Conservation (phyloP, 2,113 vertebrate species). For the Ondatra zibethicus region DNA sequence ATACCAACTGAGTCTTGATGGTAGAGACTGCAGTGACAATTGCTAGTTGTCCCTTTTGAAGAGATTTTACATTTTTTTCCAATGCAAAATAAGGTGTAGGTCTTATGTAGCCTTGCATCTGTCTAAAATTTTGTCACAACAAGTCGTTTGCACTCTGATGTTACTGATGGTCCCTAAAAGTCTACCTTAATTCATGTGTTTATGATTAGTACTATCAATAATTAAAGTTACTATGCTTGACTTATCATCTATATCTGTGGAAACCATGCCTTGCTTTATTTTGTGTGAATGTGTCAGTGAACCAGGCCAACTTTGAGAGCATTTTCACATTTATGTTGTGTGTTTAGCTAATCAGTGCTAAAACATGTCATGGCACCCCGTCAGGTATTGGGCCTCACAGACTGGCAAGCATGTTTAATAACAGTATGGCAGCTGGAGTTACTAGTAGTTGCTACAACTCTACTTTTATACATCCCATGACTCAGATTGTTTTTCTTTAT, state of each 20-base stretch:
- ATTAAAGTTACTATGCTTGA: neutral
- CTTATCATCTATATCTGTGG: neutral
- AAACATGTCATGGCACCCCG: neutral
- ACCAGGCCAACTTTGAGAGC: neutral
- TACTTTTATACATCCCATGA: neutral
- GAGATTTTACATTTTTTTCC: neutral
- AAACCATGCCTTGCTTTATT: slow-evolving; percentile 10
- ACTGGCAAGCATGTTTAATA: neutral
- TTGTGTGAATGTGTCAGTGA: neutral
- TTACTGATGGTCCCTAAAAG: neutral
- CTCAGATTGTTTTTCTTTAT: slow-evolving; percentile 15
- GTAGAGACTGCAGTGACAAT: neutral
- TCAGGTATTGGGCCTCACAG: neutral
- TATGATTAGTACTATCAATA: neutral
- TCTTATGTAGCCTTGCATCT: neutral
- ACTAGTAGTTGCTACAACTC: neutral
- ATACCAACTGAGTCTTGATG: neutral
- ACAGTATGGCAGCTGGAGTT: neutral
- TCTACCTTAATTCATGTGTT: neutral
- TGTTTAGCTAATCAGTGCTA: neutral
- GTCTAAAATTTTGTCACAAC: neutral
- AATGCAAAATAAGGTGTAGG: too few relatives aligned
- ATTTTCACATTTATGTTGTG: neutral
- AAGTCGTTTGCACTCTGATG: neutral
- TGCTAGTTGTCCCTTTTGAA: neutral